Evolutionary conservation across 2,888 invertebrate genomes (phyloP), one percentile per base, ranked within the genome.

Genomic region (Thereva unica): DNA sequence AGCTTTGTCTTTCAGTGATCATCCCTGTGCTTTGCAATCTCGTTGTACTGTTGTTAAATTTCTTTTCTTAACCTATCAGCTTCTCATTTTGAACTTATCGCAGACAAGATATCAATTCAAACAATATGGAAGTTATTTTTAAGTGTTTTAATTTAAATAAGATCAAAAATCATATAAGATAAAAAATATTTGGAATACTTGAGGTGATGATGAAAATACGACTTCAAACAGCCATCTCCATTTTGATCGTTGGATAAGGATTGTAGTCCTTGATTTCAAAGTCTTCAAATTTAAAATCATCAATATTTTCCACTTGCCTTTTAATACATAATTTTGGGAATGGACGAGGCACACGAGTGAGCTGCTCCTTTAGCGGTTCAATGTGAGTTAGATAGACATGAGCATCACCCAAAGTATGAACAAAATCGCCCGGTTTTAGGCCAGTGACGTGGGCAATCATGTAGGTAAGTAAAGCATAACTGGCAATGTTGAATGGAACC

Each of bases 401-500:
- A 47, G 95, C 91, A 81, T 99, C 98, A 8, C 98, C 98, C 72
- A 96, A 85, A 0, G 94, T 92, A 79, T 97, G 97, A 2, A 98
- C 84, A 77, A 99, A 95, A 71, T 97, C 97, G 42, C 93, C 95
- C 56, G 95, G 88, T 85, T 95, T 89, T 52, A 97, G 83, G 53
- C 88, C 89, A n/a, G 95, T 95, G 23, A 98, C 87, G 76, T 97
- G 93, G 35, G 98, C 97, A 71, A 98, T 90, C 95, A 99, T 97
- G 75, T 90, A 91, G 3, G 96, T 97, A 3, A 98, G 84, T 38
- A 98, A 79, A 1, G 97, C 87, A 81, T 98, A 99, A 74, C 97
- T 97, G 56, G 98, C 97, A 73, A 99, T 95, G 81, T 98, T 98
- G 80, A 98, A 98, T 8, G 97, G 97, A 0, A 97, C 96, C n/a